Conservation (phyloP, 1,140 invertebrate genomes). For the Drosophila rhopaloa region DNA sequence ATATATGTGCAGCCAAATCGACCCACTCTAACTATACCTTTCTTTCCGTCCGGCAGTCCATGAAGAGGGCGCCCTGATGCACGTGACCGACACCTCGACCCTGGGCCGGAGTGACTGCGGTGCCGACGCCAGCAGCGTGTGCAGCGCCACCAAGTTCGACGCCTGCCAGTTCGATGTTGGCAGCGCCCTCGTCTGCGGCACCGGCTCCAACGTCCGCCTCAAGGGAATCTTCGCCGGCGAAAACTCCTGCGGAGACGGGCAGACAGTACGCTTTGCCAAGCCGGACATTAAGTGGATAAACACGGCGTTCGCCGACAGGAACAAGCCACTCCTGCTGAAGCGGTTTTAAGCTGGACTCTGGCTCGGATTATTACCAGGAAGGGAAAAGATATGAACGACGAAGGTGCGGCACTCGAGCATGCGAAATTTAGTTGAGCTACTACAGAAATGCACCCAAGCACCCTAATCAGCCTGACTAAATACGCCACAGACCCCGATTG, state of each 20-base stretch:
- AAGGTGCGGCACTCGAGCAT: not conserved
- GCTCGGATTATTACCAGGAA: not conserved
- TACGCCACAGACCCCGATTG: not conserved
- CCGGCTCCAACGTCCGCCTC: conserved; percentile 89
- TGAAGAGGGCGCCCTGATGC: conserved; percentile 89
- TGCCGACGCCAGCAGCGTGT: conserved; percentile 74
- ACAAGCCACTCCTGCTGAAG: conserved; percentile 70
- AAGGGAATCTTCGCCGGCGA: conserved; percentile 91
- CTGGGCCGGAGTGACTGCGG: conserved; percentile 63
- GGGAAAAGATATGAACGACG: not conserved
- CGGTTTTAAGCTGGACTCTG: conserved; percentile 50
- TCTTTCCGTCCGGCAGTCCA: conserved; percentile 85
- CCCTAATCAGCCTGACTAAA: not conserved
- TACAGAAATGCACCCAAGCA: not conserved
- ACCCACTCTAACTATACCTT: too few relatives aligned
- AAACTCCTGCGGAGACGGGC: conserved; percentile 85
- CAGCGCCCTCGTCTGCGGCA: conserved; percentile 90
- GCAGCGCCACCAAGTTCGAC: conserved; percentile 86
- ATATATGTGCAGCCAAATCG: too few relatives aligned
- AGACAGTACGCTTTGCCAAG: conserved; percentile 76
- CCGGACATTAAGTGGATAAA: conserved; percentile 83
- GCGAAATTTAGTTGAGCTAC: not conserved
- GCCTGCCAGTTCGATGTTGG: conserved; percentile 90
- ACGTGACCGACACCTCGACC: conserved; percentile 89
- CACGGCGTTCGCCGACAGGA: conserved; percentile 68